phyloP scores from a whole-genome alignment of 2,888 invertebrate species.

The Nymphalis urticae region DNA sequence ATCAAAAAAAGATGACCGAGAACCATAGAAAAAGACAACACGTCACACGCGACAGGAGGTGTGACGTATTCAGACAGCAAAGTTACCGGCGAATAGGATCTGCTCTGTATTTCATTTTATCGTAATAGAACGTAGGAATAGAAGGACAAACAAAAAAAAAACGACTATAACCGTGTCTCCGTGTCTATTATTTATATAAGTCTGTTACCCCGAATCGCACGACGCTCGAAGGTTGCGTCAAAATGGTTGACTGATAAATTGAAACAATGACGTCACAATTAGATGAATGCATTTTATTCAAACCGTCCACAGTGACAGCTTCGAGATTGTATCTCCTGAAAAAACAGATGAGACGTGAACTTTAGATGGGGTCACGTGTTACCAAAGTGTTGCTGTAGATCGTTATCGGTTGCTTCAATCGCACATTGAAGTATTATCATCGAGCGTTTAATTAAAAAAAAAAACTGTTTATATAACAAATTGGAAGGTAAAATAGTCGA shows the following conservation, averaged over 20 bases:
- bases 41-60: too few species aligned
- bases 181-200: slow-evolving; percentile 23
- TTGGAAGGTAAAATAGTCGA: too few species aligned
- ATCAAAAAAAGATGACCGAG: too few species aligned
- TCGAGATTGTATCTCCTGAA: slow-evolving; percentile 47
- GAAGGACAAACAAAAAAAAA: neutral
- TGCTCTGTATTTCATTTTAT: too few species aligned
- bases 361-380: slow-evolving; percentile 39
- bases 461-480: too few species aligned
- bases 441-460: neutral
- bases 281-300: slow-evolving; percentile 53
- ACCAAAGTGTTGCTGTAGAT: slow-evolving; percentile 37
- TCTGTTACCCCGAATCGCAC: slow-evolving; percentile 39
- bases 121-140: too few species aligned
- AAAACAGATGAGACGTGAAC: slow-evolving; percentile 47
- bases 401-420: slow-evolving; percentile 19
- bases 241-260: slow-evolving; percentile 62
- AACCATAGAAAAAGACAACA: too few species aligned
- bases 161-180: neutral
- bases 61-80: too few species aligned
- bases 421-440: neutral
- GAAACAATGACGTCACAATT: slow-evolving; percentile 76
- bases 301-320: slow-evolving; percentile 54
- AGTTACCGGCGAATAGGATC: too few species aligned
- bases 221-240: slow-evolving; percentile 58